Evolutionary conservation across 1,140 invertebrate genomes (phyloP).

Genomic region (Drosophila sp.): DNA sequence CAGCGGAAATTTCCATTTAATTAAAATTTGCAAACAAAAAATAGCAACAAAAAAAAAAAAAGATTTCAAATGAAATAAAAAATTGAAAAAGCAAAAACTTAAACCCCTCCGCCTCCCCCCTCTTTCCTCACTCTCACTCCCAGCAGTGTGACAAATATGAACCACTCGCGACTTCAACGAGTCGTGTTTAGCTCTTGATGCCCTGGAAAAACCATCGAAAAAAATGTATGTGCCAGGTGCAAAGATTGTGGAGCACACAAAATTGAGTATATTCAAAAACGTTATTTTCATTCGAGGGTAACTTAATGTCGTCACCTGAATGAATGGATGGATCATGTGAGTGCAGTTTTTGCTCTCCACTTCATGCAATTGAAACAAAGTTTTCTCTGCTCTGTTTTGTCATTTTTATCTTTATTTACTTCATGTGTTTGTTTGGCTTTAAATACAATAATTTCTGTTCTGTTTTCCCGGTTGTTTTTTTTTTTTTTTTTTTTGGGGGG

Average conservation of each 20-base stretch:
- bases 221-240: too few relatives aligned
- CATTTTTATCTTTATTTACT: slow-evolving; percentile 78
- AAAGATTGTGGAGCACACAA: not conserved
- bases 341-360: too few relatives aligned
- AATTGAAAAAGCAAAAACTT: slow-evolving; percentile 24
- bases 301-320: too few relatives aligned
- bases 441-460: slow-evolving; percentile 52
- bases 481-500: slow-evolving; percentile 17
- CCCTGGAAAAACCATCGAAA: not conserved
- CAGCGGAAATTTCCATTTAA: slow-evolving; percentile 76
- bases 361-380: slow-evolving; percentile 14
- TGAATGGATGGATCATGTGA: too few relatives aligned
- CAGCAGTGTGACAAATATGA: not conserved
- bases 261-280: not conserved
- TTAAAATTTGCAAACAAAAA: slow-evolving; percentile 66
- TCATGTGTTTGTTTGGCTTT: slow-evolving; percentile 61
- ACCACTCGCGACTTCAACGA: not conserved
- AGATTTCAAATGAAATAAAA: slow-evolving; percentile 13
- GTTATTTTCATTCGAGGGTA: too few relatives aligned
- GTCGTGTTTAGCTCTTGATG: not conserved
- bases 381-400: slow-evolving; percentile 31
- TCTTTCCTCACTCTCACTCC: not conserved
- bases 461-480: slow-evolving; percentile 27
- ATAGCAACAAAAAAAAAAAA: slow-evolving; percentile 6
- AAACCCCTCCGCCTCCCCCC: not conserved